These are phyloP conservation scores for Peromyscus aztecus DNA, from an alignment of 2,797 vertebrate species.

Conservation along the genomic window DNA sequence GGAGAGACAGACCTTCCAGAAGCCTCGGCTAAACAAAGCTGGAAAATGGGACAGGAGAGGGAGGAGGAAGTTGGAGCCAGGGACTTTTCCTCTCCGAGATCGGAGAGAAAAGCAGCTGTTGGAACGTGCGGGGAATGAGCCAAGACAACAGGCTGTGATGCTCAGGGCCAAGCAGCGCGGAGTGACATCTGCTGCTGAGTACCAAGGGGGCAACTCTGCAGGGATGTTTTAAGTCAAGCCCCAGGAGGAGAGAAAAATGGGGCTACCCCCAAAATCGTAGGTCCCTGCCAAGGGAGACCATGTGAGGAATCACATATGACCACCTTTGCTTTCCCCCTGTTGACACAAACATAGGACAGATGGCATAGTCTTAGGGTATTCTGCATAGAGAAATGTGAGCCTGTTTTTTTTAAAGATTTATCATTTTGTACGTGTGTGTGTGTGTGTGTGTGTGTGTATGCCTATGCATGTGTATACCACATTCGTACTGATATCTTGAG, in stretches of 20 bases:
- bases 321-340: not conserved
- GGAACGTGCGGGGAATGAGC: not conserved
- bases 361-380: not conserved
- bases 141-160: not conserved
- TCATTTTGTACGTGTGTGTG: not conserved
- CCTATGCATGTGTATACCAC: not conserved
- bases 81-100: not conserved
- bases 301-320: not conserved
- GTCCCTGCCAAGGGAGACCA: not conserved
- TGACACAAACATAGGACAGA: not conserved
- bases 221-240: not conserved
- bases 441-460: not conserved
- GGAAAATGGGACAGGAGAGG: slow-evolving; percentile 54
- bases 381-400: not conserved
- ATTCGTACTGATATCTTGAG: not conserved
- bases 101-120: slow-evolving; percentile 28
- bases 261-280: not conserved
- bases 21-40: slow-evolving; percentile 54
- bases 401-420: not conserved
- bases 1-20: not conserved
- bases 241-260: not conserved
- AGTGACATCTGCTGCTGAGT: not conserved
- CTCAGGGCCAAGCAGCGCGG: not conserved
- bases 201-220: not conserved
- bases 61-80: not conserved